Conservation (phyloP, 2,797 vertebrate species). For the Cercopithecus neglectus region DNA sequence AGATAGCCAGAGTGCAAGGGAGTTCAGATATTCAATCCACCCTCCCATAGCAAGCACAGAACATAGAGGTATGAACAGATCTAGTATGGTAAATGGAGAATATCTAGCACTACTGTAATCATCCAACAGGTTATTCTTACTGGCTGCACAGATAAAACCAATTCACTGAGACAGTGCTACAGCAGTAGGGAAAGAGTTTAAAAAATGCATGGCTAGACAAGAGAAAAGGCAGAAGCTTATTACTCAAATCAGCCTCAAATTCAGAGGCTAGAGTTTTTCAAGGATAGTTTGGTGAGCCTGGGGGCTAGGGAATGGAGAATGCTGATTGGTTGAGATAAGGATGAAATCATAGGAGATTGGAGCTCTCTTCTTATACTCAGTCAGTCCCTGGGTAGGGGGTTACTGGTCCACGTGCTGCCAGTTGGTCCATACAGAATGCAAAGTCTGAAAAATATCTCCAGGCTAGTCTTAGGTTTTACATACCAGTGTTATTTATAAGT, state of each 20-base stretch:
- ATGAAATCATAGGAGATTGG: background rate
- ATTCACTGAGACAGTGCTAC: background rate
- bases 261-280: background rate
- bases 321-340: background rate
- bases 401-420: background rate
- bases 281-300: background rate
- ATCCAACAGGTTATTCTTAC: background rate
- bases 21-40: background rate
- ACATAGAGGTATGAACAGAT: background rate
- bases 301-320: background rate
- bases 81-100: background rate
- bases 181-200: background rate
- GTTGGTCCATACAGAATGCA: background rate
- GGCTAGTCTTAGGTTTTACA: background rate
- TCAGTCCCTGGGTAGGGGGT: background rate
- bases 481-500: background rate
- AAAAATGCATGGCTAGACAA: background rate
- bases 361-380: background rate
- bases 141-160: background rate
- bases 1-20: background rate
- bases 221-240: background rate
- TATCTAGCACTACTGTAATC: background rate
- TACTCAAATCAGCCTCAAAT: background rate
- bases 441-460: background rate
- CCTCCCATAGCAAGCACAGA: background rate